Conservation (phyloP, 2,797 vertebrate species). For the Pelodytes ibericus region DNA sequence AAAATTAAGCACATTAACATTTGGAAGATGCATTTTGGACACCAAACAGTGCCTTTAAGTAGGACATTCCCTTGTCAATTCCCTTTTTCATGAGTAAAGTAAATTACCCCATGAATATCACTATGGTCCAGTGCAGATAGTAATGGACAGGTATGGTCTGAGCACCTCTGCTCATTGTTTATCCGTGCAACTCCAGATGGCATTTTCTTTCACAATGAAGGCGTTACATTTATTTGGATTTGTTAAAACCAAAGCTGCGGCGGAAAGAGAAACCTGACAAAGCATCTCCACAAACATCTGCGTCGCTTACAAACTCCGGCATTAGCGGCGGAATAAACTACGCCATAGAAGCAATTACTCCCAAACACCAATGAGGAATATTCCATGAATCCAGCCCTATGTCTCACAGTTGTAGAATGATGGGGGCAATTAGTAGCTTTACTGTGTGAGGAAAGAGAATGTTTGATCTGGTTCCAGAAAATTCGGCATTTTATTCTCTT, state of each 20-base stretch:
- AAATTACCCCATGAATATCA: too few relatives aligned
- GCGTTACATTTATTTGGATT: constrained; percentile 32
- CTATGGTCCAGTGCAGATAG: too few relatives aligned
- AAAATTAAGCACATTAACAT: too few relatives aligned
- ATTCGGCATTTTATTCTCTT: neutral
- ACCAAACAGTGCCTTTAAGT: too few relatives aligned
- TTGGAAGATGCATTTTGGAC: too few relatives aligned
- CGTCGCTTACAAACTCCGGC: constrained; percentile 20
- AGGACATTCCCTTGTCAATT: too few relatives aligned
- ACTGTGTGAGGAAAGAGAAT: neutral
- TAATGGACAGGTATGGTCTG: too few relatives aligned
- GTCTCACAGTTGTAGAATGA: neutral
- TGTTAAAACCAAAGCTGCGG: constrained; percentile 16
- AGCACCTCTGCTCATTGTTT: neutral
- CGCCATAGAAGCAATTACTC: constrained; percentile 38
- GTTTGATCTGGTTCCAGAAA: neutral
- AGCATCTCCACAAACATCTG: constrained; percentile 48
- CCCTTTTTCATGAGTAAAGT: too few relatives aligned
- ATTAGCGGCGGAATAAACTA: constrained; percentile 30
- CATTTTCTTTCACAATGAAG: constrained; percentile 33
- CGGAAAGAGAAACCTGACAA: constrained; percentile 43
- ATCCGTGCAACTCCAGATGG: constrained; percentile 35
- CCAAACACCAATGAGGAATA: constrained; percentile 24
- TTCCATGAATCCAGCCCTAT: constrained; percentile 33
- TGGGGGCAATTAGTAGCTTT: neutral